Evolutionary conservation across 2,113 vertebrate genomes (phyloP), one percentile per base, ranked within the genome.

Genomic region (Ameiurus melas): DNA sequence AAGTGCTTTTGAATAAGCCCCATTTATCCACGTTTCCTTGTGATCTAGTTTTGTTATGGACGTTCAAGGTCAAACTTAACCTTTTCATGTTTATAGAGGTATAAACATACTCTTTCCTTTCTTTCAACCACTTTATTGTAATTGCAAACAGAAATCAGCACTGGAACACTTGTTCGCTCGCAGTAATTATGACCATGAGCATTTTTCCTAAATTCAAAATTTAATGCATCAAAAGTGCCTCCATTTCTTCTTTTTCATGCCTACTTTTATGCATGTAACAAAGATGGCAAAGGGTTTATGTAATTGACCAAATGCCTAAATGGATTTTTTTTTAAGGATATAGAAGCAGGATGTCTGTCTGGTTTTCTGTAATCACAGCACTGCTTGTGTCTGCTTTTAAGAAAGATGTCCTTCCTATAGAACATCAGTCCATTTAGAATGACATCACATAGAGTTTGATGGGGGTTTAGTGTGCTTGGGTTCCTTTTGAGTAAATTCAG

Each of bases 131-230:
- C n/a, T 71, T 85, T 85, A 85, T 85, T 33, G 30, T 85, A 85
- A 85, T 88, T 84, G 68, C 55, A 84, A 83, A 88, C 81, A 87
- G 62, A 78, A 75, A n/a, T 83, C 80, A 83, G 80, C 33, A 43
- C 22, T 62, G 33, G 80, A 83, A 83, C 22, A 27, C 25, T 62
- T 83, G 80, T 25, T 82, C 22, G 6, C 83, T 83, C n/a, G 43
- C 43, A 66, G 70, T 66, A 43, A 88, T 89, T 89, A 60, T 20
- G 62, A 86, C 81, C 68, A 83, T 62, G 30, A 70, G 60, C 85
- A 53, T 27, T 27, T 43, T 57, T 85, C 33, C 75, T 33, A 43
- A 43, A 43, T 43, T 43, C 43, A 14, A 43, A 73, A 62, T 62
- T 62, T 13, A 83, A 43, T 83, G 58, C 47, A 73, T 51, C 58